Evolutionary conservation across 2,888 invertebrate species (phyloP).

Genomic region (Campoplex nolae): DNA sequence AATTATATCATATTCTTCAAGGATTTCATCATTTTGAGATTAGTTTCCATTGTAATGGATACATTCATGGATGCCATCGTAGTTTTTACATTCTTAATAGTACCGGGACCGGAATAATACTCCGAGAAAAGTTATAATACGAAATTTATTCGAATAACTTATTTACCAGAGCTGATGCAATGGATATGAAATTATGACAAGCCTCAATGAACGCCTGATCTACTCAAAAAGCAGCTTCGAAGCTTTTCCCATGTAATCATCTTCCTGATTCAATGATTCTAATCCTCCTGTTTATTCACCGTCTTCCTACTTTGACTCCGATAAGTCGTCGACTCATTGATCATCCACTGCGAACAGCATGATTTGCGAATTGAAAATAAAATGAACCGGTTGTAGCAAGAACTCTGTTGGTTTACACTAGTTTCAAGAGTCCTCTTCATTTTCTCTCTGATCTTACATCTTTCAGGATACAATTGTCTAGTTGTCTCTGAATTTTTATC

Average conservation of each 20-base stretch:
- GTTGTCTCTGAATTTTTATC: background rate
- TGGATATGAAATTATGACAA: background rate
- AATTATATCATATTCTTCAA: background rate
- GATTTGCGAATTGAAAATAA: background rate
- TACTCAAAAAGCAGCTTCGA: background rate
- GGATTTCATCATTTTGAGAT: background rate
- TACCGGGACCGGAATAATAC: background rate
- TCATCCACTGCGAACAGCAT: background rate
- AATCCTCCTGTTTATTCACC: background rate
- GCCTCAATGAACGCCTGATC: background rate
- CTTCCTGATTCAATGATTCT: background rate
- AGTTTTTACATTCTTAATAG: background rate
- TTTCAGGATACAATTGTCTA: background rate
- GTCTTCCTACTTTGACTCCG: background rate
- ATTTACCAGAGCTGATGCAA: background rate
- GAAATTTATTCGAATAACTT: background rate
- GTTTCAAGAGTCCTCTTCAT: background rate
- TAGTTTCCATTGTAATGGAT: background rate
- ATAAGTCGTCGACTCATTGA: background rate
- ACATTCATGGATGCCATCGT: background rate
- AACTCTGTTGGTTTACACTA: background rate
- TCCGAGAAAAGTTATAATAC: background rate
- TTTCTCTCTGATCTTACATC: background rate
- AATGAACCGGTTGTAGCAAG: background rate
- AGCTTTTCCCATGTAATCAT: background rate